phyloP scores from a whole-genome alignment of 2,113 vertebrate species.

The Sclerurus mexicanus region DNA sequence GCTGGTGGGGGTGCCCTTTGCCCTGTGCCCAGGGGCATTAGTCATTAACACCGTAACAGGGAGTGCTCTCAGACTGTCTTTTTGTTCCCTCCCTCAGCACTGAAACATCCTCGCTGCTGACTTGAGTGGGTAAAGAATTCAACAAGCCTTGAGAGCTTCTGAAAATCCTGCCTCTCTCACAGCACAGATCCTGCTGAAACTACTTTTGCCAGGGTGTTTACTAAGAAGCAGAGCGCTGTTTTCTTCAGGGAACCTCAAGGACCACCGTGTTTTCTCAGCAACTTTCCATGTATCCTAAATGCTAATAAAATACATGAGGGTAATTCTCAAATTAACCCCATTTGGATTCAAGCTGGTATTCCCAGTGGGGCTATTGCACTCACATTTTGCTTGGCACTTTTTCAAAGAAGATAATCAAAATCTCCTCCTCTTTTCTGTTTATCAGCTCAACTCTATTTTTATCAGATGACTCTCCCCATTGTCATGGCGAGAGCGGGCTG shows the following conservation, averaged over 20 bases:
- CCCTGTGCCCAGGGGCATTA: not conserved
- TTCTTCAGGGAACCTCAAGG: not conserved
- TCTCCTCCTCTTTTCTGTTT: not conserved
- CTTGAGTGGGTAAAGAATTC: not conserved
- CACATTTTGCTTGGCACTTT: not conserved
- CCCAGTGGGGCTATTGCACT: not conserved
- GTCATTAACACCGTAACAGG: not conserved
- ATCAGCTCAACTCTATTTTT: conserved; percentile 41
- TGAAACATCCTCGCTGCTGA: not conserved
- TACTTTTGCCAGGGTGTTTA: not conserved
- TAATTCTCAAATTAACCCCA: not conserved
- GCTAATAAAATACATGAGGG: not conserved
- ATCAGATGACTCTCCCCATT: conserved; percentile 42
- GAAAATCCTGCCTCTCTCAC: not conserved
- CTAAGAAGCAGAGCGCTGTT: not conserved
- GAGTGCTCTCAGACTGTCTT: not conserved
- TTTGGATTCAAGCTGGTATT: not conserved
- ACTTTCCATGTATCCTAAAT: not conserved
- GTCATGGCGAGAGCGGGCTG: conserved; percentile 40
- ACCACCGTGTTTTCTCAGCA: not conserved
- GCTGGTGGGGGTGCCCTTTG: not conserved
- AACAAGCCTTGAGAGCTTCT: not conserved
- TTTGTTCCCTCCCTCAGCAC: not conserved
- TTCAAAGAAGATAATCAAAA: not conserved
- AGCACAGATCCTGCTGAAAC: not conserved